Conservation (phyloP, 2,888 invertebrate species). For the Rotaria magnacalcarata region DNA sequence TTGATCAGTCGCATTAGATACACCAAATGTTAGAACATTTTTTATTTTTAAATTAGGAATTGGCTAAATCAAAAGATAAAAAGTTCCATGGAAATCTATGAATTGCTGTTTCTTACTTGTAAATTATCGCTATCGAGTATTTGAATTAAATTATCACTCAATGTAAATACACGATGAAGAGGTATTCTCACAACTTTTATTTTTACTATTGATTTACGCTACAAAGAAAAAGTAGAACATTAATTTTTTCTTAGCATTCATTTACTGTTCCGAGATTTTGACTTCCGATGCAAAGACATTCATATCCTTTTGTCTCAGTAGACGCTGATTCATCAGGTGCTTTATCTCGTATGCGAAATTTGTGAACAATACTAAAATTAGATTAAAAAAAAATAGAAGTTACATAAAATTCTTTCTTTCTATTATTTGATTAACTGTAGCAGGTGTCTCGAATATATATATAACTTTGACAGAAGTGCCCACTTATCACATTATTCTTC, state of each 20-base stretch:
- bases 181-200: neutral
- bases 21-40: neutral
- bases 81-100: no score
- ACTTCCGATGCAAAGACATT: slow-evolving; percentile 32
- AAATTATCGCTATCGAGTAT: slow-evolving; percentile 34
- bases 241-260: neutral
- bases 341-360: neutral
- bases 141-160: slow-evolving; percentile 19
- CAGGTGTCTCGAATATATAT: neutral
- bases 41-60: slow-evolving; percentile 29
- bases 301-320: neutral
- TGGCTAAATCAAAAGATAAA: neutral
- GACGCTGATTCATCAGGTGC: neutral
- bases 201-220: slow-evolving; percentile 21
- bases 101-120: neutral
- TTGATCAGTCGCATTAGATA: neutral
- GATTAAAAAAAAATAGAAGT: neutral
- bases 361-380: slow-evolving; percentile 22
- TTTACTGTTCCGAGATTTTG: slow-evolving; percentile 31
- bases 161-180: neutral
- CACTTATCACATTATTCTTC: neutral
- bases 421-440: neutral
- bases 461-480: neutral
- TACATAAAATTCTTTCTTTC: neutral
- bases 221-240: neutral